These are phyloP conservation scores for Helicoverpa zea DNA, from an alignment of 1,140 invertebrate species.

Conservation along the genomic window DNA sequence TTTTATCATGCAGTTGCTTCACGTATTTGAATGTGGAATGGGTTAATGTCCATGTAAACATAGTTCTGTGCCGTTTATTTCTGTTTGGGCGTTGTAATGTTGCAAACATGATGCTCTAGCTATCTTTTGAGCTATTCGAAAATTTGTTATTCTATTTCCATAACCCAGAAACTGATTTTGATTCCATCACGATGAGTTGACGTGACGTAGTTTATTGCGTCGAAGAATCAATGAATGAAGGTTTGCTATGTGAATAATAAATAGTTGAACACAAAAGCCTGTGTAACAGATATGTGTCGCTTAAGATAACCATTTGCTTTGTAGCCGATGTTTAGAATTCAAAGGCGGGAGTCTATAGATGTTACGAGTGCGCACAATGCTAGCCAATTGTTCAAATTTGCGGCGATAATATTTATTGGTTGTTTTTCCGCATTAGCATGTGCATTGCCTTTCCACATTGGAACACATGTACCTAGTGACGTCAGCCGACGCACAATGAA, in stretches of 20 bases:
- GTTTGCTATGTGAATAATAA: not conserved
- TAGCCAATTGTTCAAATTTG: conserved; percentile 33
- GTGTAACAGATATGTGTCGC: conserved; percentile 13
- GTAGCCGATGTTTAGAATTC: conserved; percentile 13
- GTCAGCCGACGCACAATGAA: conserved; percentile 9
- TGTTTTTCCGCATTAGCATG: conserved; percentile 37
- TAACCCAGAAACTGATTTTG: too few species aligned
- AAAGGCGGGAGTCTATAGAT: conserved; percentile 9
- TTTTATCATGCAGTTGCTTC: conserved; percentile 5
- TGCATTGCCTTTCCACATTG: conserved; percentile 24
- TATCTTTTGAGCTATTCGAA: not conserved
- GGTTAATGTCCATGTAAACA: conserved; percentile 33
- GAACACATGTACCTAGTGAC: conserved; percentile 16
- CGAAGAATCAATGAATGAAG: not conserved
- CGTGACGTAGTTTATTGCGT: too few species aligned
- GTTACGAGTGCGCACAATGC: conserved; percentile 21
- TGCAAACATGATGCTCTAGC: conserved; percentile 4
- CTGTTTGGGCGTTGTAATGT: conserved; percentile 2
- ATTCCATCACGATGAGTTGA: too few species aligned
- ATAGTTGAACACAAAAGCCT: conserved; percentile 6
- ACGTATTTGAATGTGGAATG: not conserved
- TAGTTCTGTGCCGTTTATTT: not conserved
- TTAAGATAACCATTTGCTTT: conserved; percentile 15
- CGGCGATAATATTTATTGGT: conserved; percentile 14
- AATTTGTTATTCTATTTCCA: too few species aligned